Base-by-base conservation (phyloP, 2,797 vertebrate species). In the Perodicticus potto region DNA sequence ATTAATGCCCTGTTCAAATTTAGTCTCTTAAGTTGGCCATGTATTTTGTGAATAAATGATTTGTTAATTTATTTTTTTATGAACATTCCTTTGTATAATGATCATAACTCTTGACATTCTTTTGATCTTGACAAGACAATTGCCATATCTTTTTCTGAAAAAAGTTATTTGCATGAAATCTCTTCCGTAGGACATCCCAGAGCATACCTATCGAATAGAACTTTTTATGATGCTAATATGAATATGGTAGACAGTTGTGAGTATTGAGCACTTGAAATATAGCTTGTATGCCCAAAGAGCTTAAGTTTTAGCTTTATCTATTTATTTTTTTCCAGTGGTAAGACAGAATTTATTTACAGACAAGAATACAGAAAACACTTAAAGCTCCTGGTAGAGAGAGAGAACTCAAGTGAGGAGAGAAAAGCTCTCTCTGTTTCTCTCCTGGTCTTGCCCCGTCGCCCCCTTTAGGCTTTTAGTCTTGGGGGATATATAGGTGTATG, bases 61-160 rank as follows among this genome's bases (percentile, higher is more conserved):
- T 87, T 83, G 25, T 37, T 73, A 43, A 70, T 96, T 89, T 22
- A 43, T 94, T 90, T 72, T 77, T 53, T 92, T 86, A 27, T 40
- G 32, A 76, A 40, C 45, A 69, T 90, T 95, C 27, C 37, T 91
- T 96, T 88, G 72, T 65, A 22, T 77, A 17, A 65, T 86, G 81
- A 82, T 86, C 25, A 53, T 37, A 77, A 49, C 37, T 85, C 20
- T 83, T n/a, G 69, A 77, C 27, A 57, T 92, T 53, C 34, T 37
- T 37, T 67, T 94, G 70, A 72, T 49, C 14, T 82, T 92, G 45
- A 49, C 45, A 49, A 49, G 45, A 67, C 43, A 49, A 45, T 53
- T 70, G 82, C n/a, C 3, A 0, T 49, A 25, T 92, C 63, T 72
- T 94, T 14, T 49, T 90, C 55, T 92, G 57, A 73, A n/a, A 34